Percentiles rank a stretch among this genome's conserved stretches.
These are phyloP conservation scores for Volucella zonaria DNA, from an alignment of 2,888 invertebrate species.

Conservation along the genomic window DNA sequence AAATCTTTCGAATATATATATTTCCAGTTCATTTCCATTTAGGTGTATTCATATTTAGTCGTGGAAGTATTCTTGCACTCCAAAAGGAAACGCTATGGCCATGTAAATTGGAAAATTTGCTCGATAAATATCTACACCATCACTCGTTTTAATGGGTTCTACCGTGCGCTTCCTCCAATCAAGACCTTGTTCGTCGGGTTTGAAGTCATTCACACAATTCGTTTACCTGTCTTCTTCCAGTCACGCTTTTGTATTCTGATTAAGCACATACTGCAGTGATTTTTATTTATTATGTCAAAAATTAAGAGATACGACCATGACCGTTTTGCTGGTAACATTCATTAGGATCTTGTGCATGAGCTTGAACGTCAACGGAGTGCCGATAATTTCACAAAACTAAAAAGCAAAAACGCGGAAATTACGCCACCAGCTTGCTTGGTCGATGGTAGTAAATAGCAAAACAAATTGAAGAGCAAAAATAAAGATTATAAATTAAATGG, in stretches of 20 bases:
- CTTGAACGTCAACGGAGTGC: conserved; percentile 10
- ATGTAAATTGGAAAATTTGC: conserved; percentile 72
- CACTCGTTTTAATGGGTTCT: conserved; percentile 70
- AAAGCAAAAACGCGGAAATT: no score
- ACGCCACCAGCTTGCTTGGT: no score
- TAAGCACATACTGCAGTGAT: conserved; percentile 57
- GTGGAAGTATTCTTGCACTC: conserved; percentile 10
- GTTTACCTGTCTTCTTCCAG: conserved; percentile 3
- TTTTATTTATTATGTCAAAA: conserved; percentile 71
- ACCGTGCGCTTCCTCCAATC: conserved; percentile 25
- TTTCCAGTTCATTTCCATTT: conserved; percentile 25
- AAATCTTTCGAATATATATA: no score
- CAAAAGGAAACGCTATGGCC: conserved; percentile 34
- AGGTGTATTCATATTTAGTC: conserved; percentile 21
- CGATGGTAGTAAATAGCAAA: no score
- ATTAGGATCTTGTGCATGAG: conserved; percentile 59
- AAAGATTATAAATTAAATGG: no score
- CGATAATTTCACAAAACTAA: no score
- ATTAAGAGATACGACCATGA: conserved; percentile 67
- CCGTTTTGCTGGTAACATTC: conserved; percentile 58
- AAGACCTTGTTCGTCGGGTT: conserved; percentile 1
- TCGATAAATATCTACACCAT: conserved; percentile 72
- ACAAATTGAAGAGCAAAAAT: no score
- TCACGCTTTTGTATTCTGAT: conserved; percentile 63
- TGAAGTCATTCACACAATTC: not conserved